These are phyloP conservation scores for Steatornis caripensis DNA, from an alignment of 2,113 vertebrate genomes.

Conservation along the genomic window DNA sequence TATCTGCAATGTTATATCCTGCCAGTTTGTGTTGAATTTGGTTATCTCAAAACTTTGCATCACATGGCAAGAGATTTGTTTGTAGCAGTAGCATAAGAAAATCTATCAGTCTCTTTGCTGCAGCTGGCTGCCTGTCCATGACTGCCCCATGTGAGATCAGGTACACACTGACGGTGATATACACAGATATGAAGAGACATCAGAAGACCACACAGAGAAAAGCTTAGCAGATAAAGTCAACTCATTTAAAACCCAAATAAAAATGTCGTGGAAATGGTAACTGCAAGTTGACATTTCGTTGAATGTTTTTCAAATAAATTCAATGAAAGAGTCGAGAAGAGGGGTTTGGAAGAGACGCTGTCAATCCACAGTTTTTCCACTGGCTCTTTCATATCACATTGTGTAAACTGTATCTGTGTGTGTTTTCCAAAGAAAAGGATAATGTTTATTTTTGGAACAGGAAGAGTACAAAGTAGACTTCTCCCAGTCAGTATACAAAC, in stretches of 20 bases:
- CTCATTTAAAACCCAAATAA: neutral
- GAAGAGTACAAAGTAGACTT: neutral
- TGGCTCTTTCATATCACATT: neutral
- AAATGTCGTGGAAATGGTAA: neutral
- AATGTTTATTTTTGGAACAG: neutral
- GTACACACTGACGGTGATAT: neutral
- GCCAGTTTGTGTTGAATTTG: neutral
- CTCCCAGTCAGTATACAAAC: neutral
- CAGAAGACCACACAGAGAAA: neutral
- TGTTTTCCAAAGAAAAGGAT: neutral
- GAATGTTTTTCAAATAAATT: neutral
- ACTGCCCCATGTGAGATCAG: neutral
- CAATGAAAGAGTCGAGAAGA: neutral
- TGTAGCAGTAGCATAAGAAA: accelerated
- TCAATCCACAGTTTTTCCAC: neutral
- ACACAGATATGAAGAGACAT: neutral
- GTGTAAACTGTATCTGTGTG: neutral
- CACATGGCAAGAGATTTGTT: neutral
- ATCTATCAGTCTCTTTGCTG: neutral
- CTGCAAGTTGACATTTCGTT: neutral
- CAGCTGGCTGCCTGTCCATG: neutral
- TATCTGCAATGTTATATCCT: neutral
- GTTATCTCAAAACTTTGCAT: neutral
- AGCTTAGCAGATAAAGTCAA: neutral
- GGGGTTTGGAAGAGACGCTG: neutral